Evolutionary conservation across 1,140 invertebrate genomes (phyloP).

Genomic region (Meloidogyne chitwoodi): DNA sequence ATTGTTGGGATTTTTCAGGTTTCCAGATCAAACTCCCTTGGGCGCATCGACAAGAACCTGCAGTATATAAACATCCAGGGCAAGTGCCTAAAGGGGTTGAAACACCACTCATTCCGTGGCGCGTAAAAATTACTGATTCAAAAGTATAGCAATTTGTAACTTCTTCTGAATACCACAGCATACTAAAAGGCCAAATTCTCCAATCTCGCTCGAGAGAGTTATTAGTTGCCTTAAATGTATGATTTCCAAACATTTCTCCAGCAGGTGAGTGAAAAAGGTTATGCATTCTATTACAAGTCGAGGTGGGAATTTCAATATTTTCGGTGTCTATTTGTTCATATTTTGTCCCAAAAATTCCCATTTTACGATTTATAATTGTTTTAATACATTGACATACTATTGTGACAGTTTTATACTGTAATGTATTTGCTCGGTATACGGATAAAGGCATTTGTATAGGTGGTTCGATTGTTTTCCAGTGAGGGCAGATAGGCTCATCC

Average conservation of each 20-base stretch:
- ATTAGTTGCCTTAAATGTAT: not conserved
- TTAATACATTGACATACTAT: not conserved
- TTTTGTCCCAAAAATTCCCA: not conserved
- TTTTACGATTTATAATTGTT: not conserved
- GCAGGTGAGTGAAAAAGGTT: not conserved
- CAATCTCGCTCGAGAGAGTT: not conserved
- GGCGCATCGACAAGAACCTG: not conserved
- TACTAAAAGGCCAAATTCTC: not conserved
- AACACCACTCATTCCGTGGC: not conserved
- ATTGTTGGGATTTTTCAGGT: constrained; percentile 1
- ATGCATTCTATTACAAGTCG: not conserved
- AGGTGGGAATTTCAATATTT: not conserved
- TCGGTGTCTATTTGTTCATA: not conserved
- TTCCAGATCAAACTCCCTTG: not conserved
- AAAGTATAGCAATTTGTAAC: constrained; percentile 1
- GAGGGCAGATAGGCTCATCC: too few relatives aligned
- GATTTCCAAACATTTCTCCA: constrained; percentile 3
- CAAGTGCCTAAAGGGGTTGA: not conserved
- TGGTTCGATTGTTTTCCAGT: not conserved
- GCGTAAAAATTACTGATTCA: not conserved
- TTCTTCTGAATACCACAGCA: not conserved
- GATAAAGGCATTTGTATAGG: not conserved
- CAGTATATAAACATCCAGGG: not conserved
- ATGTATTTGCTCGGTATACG: not conserved
- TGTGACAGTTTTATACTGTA: not conserved